Conservation (phyloP, 2,888 invertebrate species). For the Acrocyrtus sp. region DNA sequence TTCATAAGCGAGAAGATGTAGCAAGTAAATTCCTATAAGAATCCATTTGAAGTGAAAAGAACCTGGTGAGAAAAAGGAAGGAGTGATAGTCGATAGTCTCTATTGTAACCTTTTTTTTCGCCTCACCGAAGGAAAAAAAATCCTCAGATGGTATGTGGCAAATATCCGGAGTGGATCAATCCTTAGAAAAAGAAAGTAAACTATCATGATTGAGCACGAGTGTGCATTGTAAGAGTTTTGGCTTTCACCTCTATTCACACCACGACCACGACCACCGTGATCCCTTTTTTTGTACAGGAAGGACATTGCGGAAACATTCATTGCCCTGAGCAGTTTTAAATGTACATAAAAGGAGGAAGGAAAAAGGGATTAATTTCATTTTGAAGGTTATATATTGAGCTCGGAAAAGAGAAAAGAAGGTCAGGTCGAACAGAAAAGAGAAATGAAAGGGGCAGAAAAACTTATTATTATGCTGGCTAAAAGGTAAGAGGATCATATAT, state of each 20-base stretch:
- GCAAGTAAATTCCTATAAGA: too few species aligned
- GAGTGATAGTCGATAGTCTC: too few species aligned
- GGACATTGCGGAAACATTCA: too few species aligned
- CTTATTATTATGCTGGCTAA: background rate
- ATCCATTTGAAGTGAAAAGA: background rate
- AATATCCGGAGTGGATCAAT: conserved; percentile 43
- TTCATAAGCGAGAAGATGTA: background rate
- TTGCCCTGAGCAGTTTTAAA: background rate
- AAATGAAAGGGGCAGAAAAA: too few species aligned
- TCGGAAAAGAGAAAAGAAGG: too few species aligned
- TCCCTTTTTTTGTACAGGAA: background rate
- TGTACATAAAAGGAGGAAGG: background rate
- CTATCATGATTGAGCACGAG: conserved; percentile 34
- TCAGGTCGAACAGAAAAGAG: too few species aligned
- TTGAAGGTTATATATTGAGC: too few species aligned
- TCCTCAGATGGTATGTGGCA: background rate
- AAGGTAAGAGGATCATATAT: conserved; percentile 30
- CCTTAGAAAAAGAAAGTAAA: conserved; percentile 23
- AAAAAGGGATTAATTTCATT: background rate
- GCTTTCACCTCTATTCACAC: background rate
- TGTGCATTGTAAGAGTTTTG: background rate
- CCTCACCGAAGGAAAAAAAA: background rate
- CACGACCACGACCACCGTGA: background rate
- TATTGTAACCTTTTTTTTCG: background rate
- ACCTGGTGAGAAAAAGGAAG: too few species aligned